Percentiles rank a stretch among this genome's conserved stretches.
phyloP scores from a whole-genome alignment of 2,113 vertebrate species.

The Willisornis vidua region DNA sequence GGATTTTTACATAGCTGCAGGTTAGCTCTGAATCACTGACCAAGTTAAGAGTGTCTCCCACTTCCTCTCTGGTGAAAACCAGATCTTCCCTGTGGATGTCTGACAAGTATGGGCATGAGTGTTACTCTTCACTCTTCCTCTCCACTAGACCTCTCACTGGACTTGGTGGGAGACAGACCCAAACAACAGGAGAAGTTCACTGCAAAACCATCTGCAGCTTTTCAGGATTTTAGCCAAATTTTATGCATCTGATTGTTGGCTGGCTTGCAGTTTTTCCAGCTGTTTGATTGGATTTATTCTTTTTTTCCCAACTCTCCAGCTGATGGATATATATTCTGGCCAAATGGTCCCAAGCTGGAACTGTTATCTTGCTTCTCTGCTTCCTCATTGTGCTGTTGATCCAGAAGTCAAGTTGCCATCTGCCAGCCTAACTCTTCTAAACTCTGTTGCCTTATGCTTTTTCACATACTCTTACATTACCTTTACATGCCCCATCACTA shows the following conservation, averaged over 20 bases:
- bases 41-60: background rate
- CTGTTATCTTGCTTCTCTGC: background rate
- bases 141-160: background rate
- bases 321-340: background rate
- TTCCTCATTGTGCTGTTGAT: background rate
- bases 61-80: background rate
- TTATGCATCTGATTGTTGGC: background rate
- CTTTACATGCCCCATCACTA: background rate
- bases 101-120: background rate
- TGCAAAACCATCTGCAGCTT: background rate
- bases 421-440: background rate
- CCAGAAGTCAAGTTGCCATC: background rate
- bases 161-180: background rate
- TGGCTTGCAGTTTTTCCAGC: constrained; percentile 21
- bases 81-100: background rate
- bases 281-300: background rate
- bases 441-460: background rate
- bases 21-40: background rate
- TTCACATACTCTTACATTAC: background rate
- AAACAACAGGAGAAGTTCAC: background rate
- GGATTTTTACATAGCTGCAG: background rate
- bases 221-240: background rate
- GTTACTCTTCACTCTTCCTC: background rate
- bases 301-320: background rate
- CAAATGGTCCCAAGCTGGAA: background rate